Percentiles rank a stretch among this genome's conserved stretches.
phyloP scores from a whole-genome alignment of 2,888 invertebrate genomes.

The Stenodera caucasica region DNA sequence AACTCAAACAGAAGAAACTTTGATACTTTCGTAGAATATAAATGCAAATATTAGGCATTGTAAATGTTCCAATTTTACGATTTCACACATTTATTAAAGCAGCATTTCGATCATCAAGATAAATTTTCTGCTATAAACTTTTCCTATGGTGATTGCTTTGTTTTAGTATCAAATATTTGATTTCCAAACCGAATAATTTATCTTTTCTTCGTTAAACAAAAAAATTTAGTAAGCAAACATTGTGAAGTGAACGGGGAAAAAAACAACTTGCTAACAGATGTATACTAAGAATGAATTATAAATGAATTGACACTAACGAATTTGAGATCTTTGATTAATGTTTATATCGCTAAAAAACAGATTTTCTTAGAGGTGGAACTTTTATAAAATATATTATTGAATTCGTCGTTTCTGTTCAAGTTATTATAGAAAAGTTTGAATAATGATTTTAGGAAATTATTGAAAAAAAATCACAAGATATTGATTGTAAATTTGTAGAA shows the following conservation, averaged over 20 bases:
- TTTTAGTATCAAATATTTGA: conserved; percentile 1
- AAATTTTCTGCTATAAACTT: not conserved
- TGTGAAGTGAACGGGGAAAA: not conserved
- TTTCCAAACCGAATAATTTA: not conserved
- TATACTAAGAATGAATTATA: not conserved
- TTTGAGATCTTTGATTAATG: conserved; percentile 10
- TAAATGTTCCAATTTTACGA: not conserved
- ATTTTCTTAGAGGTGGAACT: not conserved
- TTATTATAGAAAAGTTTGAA: conserved; percentile 11
- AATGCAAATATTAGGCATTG: too few relatives aligned
- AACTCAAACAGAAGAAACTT: not conserved
- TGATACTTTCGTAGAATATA: not conserved
- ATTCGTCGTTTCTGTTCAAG: not conserved
- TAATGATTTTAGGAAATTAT: conserved; percentile 4
- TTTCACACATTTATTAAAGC: not conserved
- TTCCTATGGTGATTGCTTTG: not conserved
- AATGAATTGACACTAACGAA: not conserved
- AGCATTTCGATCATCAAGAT: not conserved
- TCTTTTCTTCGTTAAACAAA: not conserved
- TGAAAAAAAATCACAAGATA: not conserved
- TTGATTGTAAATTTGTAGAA: not conserved
- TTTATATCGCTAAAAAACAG: not conserved
- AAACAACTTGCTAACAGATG: not conserved
- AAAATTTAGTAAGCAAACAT: not conserved
- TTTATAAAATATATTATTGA: conserved; percentile 2